Conservation (phyloP, 2,113 vertebrate genomes). For the Puma concolor region DNA sequence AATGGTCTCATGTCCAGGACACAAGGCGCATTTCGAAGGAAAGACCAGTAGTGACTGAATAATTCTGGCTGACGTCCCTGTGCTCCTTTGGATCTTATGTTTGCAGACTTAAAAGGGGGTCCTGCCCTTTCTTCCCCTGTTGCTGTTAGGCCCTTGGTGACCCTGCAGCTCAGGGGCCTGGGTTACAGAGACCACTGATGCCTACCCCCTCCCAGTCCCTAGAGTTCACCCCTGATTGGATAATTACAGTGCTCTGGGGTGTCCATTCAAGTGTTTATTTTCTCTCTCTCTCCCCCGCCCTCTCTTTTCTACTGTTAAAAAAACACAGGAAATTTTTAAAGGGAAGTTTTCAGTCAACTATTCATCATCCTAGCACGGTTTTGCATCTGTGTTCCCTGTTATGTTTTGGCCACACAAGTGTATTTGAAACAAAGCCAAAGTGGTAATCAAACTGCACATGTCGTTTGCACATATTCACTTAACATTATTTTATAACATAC, state of each 20-base stretch:
- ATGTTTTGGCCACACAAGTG: neutral
- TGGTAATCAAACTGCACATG: neutral
- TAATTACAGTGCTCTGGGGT: neutral
- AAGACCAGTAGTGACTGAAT: neutral
- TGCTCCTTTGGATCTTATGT: neutral
- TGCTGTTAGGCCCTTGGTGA: neutral
- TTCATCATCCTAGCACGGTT: neutral
- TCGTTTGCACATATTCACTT: neutral
- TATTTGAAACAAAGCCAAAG: slow-evolving; percentile 54
- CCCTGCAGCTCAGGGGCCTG: neutral
- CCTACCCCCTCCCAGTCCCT: too few species aligned
- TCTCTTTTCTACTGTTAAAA: neutral
- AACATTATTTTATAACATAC: neutral
- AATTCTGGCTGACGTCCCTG: neutral
- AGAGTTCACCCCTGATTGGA: neutral
- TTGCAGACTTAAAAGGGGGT: neutral
- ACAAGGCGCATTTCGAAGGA: neutral
- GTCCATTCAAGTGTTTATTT: neutral
- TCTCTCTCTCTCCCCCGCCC: neutral
- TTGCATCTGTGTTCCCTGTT: neutral
- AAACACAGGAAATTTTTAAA: slow-evolving; percentile 52
- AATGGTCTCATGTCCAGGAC: neutral
- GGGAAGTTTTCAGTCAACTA: neutral
- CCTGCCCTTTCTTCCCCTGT: neutral
- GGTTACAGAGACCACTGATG: neutral